Evolutionary conservation across 2,113 vertebrate species (phyloP).

Genomic region (Pelvicachromis taeniatus): DNA sequence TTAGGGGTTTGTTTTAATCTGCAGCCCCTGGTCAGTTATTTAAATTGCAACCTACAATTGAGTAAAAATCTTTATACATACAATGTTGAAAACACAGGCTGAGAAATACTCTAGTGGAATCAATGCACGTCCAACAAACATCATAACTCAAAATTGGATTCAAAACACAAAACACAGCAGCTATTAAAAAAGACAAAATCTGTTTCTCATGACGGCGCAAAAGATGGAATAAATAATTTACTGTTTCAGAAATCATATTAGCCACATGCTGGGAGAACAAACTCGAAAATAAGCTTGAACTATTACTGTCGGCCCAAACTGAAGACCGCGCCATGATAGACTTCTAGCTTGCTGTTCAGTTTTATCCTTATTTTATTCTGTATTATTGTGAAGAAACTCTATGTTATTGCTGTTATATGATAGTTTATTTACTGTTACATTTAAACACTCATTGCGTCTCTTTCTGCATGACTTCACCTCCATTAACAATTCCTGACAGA

Average conservation of each 20-base stretch:
- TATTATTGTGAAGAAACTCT: background rate
- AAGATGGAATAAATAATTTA: background rate
- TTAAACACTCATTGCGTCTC: constrained; percentile 8
- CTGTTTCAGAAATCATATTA: background rate
- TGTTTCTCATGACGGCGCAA: background rate
- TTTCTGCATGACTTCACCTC: constrained; percentile 22
- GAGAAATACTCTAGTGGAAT: background rate
- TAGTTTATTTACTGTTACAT: background rate
- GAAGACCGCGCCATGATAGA: background rate
- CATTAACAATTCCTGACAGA: background rate
- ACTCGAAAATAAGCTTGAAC: background rate
- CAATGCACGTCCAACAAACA: background rate
- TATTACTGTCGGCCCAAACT: background rate
- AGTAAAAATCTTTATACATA: background rate
- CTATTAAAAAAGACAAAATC: background rate
- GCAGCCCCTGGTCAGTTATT: background rate
- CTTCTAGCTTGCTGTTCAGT: background rate
- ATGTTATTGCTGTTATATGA: background rate
- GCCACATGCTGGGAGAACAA: background rate
- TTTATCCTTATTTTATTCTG: background rate
- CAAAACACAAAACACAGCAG: background rate
- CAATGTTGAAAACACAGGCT: background rate
- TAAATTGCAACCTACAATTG: background rate
- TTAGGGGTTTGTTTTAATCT: background rate
- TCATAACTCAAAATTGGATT: too few species aligned